A percentile compares a stretch with the other conserved stretches of the same genome.
Conservation (phyloP, 2,888 invertebrate species). For the Seladonia tumulorum region DNA sequence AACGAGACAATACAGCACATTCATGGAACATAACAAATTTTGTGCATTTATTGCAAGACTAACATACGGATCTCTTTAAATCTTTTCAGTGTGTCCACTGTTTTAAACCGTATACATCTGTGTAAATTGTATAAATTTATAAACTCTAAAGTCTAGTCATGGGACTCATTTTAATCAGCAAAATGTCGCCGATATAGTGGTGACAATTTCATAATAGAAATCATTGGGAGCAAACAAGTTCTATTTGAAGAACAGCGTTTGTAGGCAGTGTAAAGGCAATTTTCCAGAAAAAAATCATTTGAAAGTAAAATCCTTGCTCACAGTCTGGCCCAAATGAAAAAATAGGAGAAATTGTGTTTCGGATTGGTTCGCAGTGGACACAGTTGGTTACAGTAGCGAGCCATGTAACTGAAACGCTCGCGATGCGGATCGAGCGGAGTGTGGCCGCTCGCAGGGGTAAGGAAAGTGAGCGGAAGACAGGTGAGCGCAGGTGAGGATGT, state of each 20-base stretch:
- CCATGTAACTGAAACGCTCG: background rate
- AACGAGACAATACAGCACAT: too few relatives aligned
- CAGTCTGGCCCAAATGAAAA: too few relatives aligned
- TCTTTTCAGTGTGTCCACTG: too few relatives aligned
- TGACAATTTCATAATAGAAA: background rate
- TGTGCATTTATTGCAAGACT: too few relatives aligned
- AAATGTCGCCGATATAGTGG: background rate
- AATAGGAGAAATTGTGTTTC: too few relatives aligned
- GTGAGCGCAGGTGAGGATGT: slow-evolving; percentile 70
- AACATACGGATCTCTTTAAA: too few relatives aligned
- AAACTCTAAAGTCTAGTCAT: too few relatives aligned
- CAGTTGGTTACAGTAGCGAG: background rate
- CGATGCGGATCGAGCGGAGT: slow-evolving; percentile 40
- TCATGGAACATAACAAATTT: too few relatives aligned
- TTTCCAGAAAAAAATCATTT: background rate
- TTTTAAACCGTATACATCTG: too few relatives aligned
- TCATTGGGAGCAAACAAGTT: background rate
- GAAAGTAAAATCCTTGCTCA: background rate
- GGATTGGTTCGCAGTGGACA: background rate
- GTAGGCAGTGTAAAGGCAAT: background rate
- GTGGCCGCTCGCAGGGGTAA: slow-evolving; percentile 58
- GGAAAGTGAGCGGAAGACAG: slow-evolving; percentile 71
- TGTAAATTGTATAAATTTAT: too few relatives aligned
- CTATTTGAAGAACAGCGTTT: background rate
- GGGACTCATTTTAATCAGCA: too few relatives aligned